Base-by-base conservation (phyloP, 2,888 invertebrate species). In the Xestoiulus laeticollis region DNA sequence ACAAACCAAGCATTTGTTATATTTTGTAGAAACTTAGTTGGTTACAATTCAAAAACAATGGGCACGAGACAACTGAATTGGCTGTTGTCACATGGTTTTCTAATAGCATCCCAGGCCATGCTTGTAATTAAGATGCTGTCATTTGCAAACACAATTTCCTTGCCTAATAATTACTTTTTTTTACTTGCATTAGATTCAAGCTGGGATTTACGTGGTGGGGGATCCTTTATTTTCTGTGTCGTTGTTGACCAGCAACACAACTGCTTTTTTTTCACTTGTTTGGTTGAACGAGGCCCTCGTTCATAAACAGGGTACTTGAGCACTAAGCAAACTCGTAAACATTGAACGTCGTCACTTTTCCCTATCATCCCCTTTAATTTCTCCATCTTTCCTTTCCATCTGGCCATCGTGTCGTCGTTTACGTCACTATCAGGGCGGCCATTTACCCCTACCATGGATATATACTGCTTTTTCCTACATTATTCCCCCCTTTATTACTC, bases 311-410 rank as follows among this genome's bases (percentile, higher is more conserved):
- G 33, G 38, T 43, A 33, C 84, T 84, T 33, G 84, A 33, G 43
- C 22, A 43, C 84, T 84, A 43, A 84, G 84, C 84, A 84, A 84
- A 84, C 84, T 84, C 84, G 84, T 84, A 84, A 84, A 84, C 84
- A 84, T 84, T 33, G 84, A 84, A 84, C 22, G 84, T 84, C 84
- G 43, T 84, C 84, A n/a, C 84, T 84, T 84, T 84, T 84, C 43
- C 22, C 43, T 84, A 33, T 84, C 38, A 84, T 84, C 38, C 43
- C 84, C 84, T 84, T 84, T 84, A 84, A 84, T 84, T 84, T 84
- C 84, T 84, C 84, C 43, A 84, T 84, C 84, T 84, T 43, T 33
- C 84, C 19, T 84, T 43, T 84, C 33, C 84, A 84, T 84, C 84
- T 84, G 84, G 84, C 38, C 84, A 33, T 84, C 22, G 84, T 43